Evolutionary conservation across 2,797 vertebrate genomes (phyloP), one percentile per base, ranked within the genome.

Genomic region (Acrossocheilus wenchowensis): DNA sequence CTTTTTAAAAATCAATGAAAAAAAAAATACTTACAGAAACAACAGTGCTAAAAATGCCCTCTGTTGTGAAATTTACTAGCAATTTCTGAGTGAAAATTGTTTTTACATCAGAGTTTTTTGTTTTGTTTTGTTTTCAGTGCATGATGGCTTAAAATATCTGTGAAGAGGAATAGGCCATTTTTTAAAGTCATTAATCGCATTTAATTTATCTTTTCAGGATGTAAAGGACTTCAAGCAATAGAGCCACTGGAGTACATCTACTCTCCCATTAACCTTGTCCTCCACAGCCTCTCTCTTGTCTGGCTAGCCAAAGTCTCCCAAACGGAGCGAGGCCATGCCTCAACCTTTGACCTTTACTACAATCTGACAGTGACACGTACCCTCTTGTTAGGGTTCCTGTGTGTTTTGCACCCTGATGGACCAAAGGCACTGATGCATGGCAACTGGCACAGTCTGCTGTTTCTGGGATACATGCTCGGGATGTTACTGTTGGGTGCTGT

Each of bases 361-460:
- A 86, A 86, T 57, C 93, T 94, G 48, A 87, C 93, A 84, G 91
- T 96, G 57, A 94, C 93, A 90, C 95, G 94, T 90, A 90, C 91
- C 88, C 91, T 93, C 89, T 84, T 96, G 81, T 90, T 96, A 91
- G 93, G 94, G 52, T 78, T 95, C 17, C 87, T 96, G 89, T 96
- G 96, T 90, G 86, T 95, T 81, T 89, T 96, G 78, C 96, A 96
- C 88, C 94, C 95, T 0, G 93, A 95, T 73, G 89, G 74, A 45
- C 92, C 93, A 12, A 88, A 85, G 43, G 94, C 94, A 43, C 66
- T 95, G 87, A 81, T 57, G 7, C 68, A 73, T 7, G 92, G 94
- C 87, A 95, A 81, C 92, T 96, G 96, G 95, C 89, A 90, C 72
- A 94, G 84, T 66, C 90, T 96, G 84, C 93, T 96, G 68, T 96